Conservation (phyloP, 2,888 invertebrate species). For the Agriopis leucophaearia region DNA sequence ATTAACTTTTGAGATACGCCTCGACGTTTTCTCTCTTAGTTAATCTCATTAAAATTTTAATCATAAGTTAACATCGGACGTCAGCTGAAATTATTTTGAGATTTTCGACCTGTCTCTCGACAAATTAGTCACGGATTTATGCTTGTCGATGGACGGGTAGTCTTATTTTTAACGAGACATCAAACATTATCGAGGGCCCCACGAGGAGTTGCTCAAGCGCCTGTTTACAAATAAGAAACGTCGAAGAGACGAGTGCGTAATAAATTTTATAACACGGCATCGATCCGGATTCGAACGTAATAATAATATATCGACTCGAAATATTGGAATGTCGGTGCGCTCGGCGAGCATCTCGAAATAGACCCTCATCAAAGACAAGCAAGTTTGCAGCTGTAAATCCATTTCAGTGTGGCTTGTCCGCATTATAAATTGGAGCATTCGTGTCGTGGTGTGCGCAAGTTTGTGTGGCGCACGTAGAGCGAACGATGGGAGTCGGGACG, state of each 20-base stretch:
- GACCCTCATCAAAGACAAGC: slow-evolving; percentile 86
- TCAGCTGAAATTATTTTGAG: slow-evolving; percentile 73
- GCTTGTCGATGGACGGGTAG: slow-evolving; percentile 78
- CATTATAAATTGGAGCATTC: slow-evolving; percentile 83
- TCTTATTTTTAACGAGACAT: slow-evolving; percentile 85
- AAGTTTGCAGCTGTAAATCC: slow-evolving; percentile 86
- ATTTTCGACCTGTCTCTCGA: slow-evolving; percentile 75
- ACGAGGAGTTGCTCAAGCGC: slow-evolving; percentile 72
- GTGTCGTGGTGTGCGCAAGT: slow-evolving; percentile 53
- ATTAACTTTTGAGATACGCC: slow-evolving; percentile 51
- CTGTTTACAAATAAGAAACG: slow-evolving; percentile 84
- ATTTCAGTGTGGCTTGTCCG: slow-evolving; percentile 85
- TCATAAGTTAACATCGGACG: slow-evolving; percentile 67
- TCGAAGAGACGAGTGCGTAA: slow-evolving; percentile 81
- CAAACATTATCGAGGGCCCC: slow-evolving; percentile 81
- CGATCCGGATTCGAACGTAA: slow-evolving; percentile 82
- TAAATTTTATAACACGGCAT: slow-evolving; percentile 85
- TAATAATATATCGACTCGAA: slow-evolving; percentile 85
- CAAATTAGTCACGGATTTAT: slow-evolving; percentile 84
- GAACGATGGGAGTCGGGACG: slow-evolving; percentile 51
- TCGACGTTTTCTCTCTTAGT: slow-evolving; percentile 51
- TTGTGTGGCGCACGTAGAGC: slow-evolving; percentile 54
- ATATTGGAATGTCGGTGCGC: slow-evolving; percentile 84
- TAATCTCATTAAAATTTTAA: slow-evolving; percentile 81
- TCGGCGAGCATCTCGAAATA: slow-evolving; percentile 82